Percentiles rank a stretch among this genome's conserved stretches.
These are phyloP conservation scores for Phrynocephalus versicolor DNA, from an alignment of 2,113 vertebrate genomes.

Conservation along the genomic window DNA sequence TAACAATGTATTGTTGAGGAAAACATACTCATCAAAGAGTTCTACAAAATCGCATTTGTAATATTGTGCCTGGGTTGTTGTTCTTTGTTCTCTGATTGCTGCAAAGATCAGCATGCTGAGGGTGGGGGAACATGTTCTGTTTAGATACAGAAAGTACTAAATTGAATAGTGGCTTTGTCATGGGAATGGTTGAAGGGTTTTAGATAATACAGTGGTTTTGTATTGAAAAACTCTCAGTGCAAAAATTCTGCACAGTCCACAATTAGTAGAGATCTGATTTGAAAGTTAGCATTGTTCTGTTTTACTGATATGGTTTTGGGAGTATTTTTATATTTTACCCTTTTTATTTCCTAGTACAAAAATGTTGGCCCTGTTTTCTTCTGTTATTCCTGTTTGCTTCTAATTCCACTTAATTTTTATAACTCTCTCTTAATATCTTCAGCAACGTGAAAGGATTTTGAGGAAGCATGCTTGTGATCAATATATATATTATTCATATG, in stretches of 20 bases:
- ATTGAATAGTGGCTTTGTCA: constrained; percentile 25
- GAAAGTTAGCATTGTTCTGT: neutral
- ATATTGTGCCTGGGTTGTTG: constrained; percentile 37
- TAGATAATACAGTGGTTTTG: constrained; percentile 3
- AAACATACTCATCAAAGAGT: neutral
- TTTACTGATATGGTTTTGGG: constrained; percentile 3
- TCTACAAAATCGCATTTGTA: constrained; percentile 10
- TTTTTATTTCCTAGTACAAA: neutral
- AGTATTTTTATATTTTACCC: neutral
- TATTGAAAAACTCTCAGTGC: neutral
- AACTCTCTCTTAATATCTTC: neutral
- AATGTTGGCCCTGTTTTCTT: neutral
- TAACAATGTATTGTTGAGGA: neutral
- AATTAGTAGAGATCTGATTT: neutral
- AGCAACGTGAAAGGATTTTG: neutral
- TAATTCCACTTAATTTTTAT: constrained; percentile 2
- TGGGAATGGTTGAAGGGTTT: constrained; percentile 21
- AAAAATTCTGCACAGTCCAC: constrained; percentile 27
- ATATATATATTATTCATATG: constrained; percentile 21
- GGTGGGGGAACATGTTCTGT: constrained; percentile 25
- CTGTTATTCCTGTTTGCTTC: neutral
- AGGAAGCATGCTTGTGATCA: constrained; percentile 16
- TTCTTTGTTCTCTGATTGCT: constrained; percentile 30
- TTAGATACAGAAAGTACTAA: constrained; percentile 51
- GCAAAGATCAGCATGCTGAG: constrained; percentile 31